Conservation (phyloP, 1,140 invertebrate genomes). For the Pseudomyrmex gracilis region DNA sequence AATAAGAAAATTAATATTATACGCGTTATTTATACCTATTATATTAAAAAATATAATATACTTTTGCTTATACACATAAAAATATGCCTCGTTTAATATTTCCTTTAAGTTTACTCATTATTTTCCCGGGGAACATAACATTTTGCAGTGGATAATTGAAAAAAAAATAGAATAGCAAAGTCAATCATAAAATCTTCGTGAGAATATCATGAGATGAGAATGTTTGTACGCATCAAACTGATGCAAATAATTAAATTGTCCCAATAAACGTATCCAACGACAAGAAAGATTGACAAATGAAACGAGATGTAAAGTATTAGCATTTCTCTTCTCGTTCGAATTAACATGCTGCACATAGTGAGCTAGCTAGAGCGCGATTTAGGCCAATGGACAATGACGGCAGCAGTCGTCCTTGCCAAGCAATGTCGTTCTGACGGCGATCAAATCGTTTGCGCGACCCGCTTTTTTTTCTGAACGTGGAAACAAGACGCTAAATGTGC, state of each 20-base stretch:
- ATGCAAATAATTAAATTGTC: conserved; percentile 22
- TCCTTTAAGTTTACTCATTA: background rate
- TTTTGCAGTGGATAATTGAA: background rate
- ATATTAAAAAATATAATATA: too few species aligned
- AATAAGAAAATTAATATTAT: background rate
- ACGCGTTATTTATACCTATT: too few species aligned
- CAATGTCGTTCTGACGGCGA: conserved; percentile 65
- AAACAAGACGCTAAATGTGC: conserved; percentile 49
- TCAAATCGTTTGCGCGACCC: conserved; percentile 60
- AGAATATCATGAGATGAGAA: conserved; percentile 10
- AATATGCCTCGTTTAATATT: too few species aligned
- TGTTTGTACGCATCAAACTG: background rate
- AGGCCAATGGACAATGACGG: conserved; percentile 65
- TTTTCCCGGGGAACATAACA: background rate
- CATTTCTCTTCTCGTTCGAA: conserved; percentile 62
- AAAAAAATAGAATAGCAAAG: background rate
- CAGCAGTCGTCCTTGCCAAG: conserved; percentile 67
- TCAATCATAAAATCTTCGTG: background rate
- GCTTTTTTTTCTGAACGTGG: conserved; percentile 67
- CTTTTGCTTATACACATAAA: too few species aligned
- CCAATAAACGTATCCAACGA: conserved; percentile 29
- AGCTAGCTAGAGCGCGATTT: conserved; percentile 62
- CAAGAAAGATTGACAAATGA: conserved; percentile 14
- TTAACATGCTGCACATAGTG: conserved; percentile 64
- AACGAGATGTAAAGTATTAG: conserved; percentile 48